Evolutionary conservation across 2,113 vertebrate species (phyloP).

Genomic region (Zosterops borbonicus): DNA sequence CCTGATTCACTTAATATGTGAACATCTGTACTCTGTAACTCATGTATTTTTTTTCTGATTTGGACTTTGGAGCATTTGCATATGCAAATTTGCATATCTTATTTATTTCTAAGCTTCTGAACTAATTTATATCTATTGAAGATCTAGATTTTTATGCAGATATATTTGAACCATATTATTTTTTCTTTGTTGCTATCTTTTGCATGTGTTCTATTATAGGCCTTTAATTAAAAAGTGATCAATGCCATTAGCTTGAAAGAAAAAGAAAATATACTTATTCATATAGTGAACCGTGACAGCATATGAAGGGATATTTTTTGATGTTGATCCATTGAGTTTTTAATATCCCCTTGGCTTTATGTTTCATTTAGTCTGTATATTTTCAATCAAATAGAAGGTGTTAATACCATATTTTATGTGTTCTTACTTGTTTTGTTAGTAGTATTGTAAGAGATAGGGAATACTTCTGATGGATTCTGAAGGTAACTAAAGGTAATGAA

Average conservation of each 20-base stretch:
- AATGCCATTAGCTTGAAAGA: background rate
- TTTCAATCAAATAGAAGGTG: background rate
- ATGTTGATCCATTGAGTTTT: background rate
- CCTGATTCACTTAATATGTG: background rate
- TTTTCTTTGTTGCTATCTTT: background rate
- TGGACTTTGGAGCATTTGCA: background rate
- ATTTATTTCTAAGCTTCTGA: background rate
- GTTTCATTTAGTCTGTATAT: background rate
- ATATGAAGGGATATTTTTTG: background rate
- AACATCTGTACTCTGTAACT: background rate
- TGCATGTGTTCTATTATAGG: background rate
- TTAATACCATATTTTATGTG: background rate
- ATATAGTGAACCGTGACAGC: background rate
- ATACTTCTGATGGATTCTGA: background rate
- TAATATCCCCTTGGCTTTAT: background rate
- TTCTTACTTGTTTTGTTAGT: background rate
- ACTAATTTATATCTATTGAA: background rate
- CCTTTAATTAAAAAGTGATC: background rate
- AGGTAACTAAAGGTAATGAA: slow-evolving; percentile 3
- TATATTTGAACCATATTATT: background rate
- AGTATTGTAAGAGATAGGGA: background rate
- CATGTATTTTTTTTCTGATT: background rate
- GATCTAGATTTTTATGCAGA: background rate
- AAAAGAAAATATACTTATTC: background rate
- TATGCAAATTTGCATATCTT: background rate